These are phyloP conservation scores for Lateolabrax maculatus DNA, from an alignment of 2,797 vertebrate species.

Conservation along the genomic window DNA sequence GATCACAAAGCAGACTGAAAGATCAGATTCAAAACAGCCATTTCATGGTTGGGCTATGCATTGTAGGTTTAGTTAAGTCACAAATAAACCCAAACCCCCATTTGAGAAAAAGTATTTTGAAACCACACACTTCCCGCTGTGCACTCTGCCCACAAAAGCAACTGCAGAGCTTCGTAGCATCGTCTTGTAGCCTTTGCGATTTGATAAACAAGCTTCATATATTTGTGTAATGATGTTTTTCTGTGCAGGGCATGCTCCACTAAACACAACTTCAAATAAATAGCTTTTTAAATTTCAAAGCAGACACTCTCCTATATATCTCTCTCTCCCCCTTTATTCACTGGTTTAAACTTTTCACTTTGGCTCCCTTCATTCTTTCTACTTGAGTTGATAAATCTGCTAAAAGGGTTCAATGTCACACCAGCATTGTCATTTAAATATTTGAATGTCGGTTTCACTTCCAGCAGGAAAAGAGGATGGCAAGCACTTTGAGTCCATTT, in stretches of 20 bases:
- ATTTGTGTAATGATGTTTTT: conserved; percentile 68
- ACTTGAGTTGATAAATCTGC: conserved; percentile 70
- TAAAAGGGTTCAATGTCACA: conserved; percentile 78
- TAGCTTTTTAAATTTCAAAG: conserved; percentile 65
- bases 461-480: conserved; percentile 46
- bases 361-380: conserved; percentile 55
- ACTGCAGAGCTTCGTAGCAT: conserved; percentile 28
- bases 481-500: conserved; percentile 76
- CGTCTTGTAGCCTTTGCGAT: conserved; percentile 32
- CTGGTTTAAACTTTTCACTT: conserved; percentile 63
- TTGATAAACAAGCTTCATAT: conserved; percentile 66
- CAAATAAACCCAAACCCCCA: conserved; percentile 28
- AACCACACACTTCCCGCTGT: conserved; percentile 32
- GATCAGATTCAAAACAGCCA: conserved; percentile 4
- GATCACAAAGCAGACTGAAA: conserved; percentile 17
- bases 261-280: conserved; percentile 63
- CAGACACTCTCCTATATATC: conserved; percentile 17
- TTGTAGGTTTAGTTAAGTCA: conserved; percentile 17
- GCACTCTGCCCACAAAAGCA: conserved; percentile 38
- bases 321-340: conserved; percentile 7
- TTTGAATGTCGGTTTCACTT: conserved; percentile 75
- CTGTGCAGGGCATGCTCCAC: conserved; percentile 44
- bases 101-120: conserved; percentile 16
- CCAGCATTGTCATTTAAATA: conserved; percentile 79
- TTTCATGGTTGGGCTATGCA: background rate